A percentile compares a stretch with the other conserved stretches of the same genome.
These are phyloP conservation scores for Pyralis farinalis DNA, from an alignment of 2,888 invertebrate species.

Conservation along the genomic window DNA sequence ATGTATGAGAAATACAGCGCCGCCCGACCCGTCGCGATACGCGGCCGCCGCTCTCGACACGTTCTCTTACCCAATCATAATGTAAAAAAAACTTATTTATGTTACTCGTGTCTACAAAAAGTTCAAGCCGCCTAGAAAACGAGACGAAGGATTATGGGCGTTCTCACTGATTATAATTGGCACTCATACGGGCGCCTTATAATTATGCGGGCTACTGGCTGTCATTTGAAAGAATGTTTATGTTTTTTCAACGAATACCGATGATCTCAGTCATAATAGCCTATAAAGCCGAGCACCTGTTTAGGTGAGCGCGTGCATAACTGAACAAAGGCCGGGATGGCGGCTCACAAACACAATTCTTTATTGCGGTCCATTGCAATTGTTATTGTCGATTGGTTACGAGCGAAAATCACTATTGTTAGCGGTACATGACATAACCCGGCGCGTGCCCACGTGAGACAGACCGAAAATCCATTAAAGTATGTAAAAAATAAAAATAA, in stretches of 20 bases:
- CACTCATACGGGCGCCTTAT: conserved; percentile 54
- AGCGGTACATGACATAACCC: conserved; percentile 51
- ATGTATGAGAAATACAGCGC: conserved; percentile 62
- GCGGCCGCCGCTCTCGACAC: conserved; percentile 69
- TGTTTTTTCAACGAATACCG: conserved; percentile 25
- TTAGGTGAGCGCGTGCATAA: conserved; percentile 41
- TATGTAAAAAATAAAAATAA: conserved; percentile 39
- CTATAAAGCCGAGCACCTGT: conserved; percentile 50
- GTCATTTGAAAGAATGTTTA: conserved; percentile 30
- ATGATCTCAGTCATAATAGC: conserved; percentile 31
- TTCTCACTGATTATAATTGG: conserved; percentile 50
- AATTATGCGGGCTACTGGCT: conserved; percentile 53
- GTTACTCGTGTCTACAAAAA: neutral
- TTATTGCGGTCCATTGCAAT: conserved; percentile 52
- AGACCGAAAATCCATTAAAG: conserved; percentile 35
- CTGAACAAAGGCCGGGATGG: conserved; percentile 44
- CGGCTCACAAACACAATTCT: conserved; percentile 47
- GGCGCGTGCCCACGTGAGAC: conserved; percentile 46
- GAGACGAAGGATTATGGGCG: conserved; percentile 40
- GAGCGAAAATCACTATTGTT: conserved; percentile 55
- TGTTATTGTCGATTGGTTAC: conserved; percentile 54
- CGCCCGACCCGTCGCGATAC: conserved; percentile 62
- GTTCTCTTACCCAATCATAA: conserved; percentile 68
- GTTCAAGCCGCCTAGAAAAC: conserved; percentile 9
- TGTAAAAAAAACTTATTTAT: conserved; percentile 28